phyloP scores from a whole-genome alignment of 2,113 vertebrate genomes.

The Hydrolagus affinis region DNA sequence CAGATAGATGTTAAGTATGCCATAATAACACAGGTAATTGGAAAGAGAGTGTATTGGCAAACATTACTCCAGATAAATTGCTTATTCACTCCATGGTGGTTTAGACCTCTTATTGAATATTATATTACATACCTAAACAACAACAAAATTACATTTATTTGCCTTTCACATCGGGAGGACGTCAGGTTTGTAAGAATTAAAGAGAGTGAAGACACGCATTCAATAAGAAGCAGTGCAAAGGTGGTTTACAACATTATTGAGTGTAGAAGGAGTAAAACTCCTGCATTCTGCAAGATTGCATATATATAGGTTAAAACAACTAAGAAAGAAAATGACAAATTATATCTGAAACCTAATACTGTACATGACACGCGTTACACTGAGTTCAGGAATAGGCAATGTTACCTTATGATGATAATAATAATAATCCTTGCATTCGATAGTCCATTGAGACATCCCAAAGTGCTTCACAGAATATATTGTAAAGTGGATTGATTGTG shows the following conservation, averaged over 20 bases:
- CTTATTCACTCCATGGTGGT: too few species aligned
- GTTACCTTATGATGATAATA: neutral
- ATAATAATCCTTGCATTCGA: too few species aligned
- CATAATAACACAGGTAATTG: too few species aligned
- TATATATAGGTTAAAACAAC: neutral
- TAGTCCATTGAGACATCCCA: too few species aligned
- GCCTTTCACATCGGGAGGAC: too few species aligned
- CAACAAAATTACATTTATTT: too few species aligned
- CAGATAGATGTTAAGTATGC: too few species aligned
- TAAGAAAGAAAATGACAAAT: neutral
- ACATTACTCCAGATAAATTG: too few species aligned
- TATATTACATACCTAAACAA: neutral
- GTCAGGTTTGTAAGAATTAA: neutral
- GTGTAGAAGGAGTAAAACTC: neutral
- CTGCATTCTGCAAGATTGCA: neutral
- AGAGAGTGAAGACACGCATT: neutral
- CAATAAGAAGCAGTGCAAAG: neutral
- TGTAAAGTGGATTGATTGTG: too few species aligned
- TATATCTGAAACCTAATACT: neutral
- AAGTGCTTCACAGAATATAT: too few species aligned
- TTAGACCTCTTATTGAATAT: neutral
- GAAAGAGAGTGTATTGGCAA: too few species aligned
- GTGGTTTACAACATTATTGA: neutral
- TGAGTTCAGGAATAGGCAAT: neutral
- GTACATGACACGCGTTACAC: neutral